Conservation (phyloP, 2,797 vertebrate species). For the Geotrypetes seraphini region DNA sequence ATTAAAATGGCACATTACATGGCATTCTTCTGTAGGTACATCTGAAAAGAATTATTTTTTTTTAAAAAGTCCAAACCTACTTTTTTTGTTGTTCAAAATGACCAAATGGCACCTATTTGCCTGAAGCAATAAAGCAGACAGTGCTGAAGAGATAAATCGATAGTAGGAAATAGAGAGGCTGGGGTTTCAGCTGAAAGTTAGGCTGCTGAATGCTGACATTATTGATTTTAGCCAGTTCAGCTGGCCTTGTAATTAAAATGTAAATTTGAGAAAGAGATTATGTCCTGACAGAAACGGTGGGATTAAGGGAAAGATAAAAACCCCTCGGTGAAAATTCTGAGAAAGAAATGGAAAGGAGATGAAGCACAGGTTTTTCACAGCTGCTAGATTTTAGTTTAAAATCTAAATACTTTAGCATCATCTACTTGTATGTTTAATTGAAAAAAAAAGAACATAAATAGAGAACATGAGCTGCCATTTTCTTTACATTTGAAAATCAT, state of each 20-base stretch:
- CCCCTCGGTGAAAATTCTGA: conserved; percentile 60
- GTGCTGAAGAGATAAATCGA: conserved; percentile 70
- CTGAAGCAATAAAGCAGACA: conserved; percentile 64
- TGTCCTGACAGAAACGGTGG: conserved; percentile 88
- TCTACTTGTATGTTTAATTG: conserved; percentile 26
- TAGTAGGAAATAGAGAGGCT: conserved; percentile 62
- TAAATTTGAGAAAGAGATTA: conserved; percentile 98
- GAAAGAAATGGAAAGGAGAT: conserved; percentile 34
- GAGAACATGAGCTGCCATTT: no score
- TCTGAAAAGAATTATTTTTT: conserved; percentile 25
- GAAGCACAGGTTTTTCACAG: conserved; percentile 31
- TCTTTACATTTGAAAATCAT: no score
- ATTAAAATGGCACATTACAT: neutral
- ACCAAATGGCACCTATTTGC: conserved; percentile 69
- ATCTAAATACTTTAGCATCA: conserved; percentile 29
- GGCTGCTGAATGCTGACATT: conserved; percentile 66
- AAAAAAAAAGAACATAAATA: conserved; percentile 20
- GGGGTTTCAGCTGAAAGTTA: conserved; percentile 46
- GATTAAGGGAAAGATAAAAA: conserved; percentile 88
- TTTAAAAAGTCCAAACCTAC: no score
- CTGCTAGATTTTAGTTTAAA: conserved; percentile 33
- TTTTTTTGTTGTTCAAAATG: conserved; percentile 61
- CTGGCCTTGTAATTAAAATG: conserved; percentile 99
- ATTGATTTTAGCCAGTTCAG: conserved; percentile 92
- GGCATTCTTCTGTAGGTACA: neutral